Percentiles rank a stretch among this genome's conserved stretches.
Evolutionary conservation across 1,140 invertebrate species (phyloP).

Genomic region (Hyphantria cunea): DNA sequence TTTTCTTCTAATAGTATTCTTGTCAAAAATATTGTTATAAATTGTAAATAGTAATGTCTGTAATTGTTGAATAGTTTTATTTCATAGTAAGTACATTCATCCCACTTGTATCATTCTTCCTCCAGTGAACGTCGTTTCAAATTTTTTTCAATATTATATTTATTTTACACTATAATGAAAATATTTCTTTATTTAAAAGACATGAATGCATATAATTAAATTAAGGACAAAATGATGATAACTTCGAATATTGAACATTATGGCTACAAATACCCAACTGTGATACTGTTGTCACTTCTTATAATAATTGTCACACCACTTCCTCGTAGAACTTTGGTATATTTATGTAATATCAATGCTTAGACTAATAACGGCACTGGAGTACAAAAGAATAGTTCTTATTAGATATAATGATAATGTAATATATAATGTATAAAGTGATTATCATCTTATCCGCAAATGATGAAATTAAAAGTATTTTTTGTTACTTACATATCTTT

Average conservation of each 20-base stretch:
- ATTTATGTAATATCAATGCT: constrained; percentile 27
- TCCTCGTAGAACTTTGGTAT: constrained; percentile 24
- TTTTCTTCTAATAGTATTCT: constrained; percentile 15
- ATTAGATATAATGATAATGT: constrained; percentile 27
- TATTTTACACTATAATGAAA: constrained; percentile 21
- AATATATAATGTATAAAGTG: constrained; percentile 22
- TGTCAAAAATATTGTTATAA: constrained; percentile 9
- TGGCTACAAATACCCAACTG: constrained; percentile 24
- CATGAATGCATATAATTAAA: constrained; percentile 20
- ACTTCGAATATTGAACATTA: constrained; percentile 18
- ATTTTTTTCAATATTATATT: constrained; percentile 25
- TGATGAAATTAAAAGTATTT: constrained; percentile 61
- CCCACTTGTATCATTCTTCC: neutral
- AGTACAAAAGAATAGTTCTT: constrained; percentile 68
- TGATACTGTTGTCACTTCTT: constrained; percentile 27
- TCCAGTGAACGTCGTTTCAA: constrained; percentile 17
- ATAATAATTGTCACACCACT: constrained; percentile 13
- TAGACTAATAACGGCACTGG: constrained; percentile 48
- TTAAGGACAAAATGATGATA: constrained; percentile 23
- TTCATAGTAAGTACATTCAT: constrained; percentile 11
- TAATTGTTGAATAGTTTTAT: constrained; percentile 1
- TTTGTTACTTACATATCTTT: constrained; percentile 44
- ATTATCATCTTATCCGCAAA: constrained; percentile 38
- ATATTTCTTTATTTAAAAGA: constrained; percentile 13
- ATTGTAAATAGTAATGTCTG: constrained; percentile 18